phyloP scores from a whole-genome alignment of 2,888 invertebrate genomes.

The Ennomos quercinarius region DNA sequence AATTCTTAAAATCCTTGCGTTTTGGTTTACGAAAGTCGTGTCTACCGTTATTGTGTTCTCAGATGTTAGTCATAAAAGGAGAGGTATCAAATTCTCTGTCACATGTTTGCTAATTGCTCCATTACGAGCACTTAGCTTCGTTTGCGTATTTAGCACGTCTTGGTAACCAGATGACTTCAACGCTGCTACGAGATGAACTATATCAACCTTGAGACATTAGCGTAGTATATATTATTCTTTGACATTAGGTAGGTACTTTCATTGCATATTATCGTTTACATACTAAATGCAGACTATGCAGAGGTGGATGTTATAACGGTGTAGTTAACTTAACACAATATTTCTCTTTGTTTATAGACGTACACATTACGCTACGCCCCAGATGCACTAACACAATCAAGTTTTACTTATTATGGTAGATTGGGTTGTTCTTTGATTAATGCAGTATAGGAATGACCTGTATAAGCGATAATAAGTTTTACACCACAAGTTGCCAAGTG shows the following conservation, averaged over 20 bases:
- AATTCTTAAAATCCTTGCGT: not conserved
- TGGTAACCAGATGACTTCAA: constrained; percentile 25
- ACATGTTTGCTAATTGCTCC: constrained; percentile 62
- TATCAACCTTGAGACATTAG: not conserved
- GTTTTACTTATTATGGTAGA: constrained; percentile 48
- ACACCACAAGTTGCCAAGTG: constrained; percentile 36
- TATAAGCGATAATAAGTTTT: constrained; percentile 46
- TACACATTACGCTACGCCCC: constrained; percentile 19
- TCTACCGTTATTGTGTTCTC: constrained; percentile 34
- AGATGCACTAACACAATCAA: constrained; percentile 26
- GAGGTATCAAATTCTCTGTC: constrained; percentile 61
- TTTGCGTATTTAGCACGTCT: constrained; percentile 58
- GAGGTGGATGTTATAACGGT: constrained; percentile 1
- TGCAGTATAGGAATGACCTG: constrained; percentile 30
- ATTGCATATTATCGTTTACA: constrained; percentile 3
- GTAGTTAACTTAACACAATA: constrained; percentile 9
- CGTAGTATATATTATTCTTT: no score
- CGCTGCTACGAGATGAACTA: not conserved
- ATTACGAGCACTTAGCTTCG: constrained; percentile 66
- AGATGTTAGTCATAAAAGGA: constrained; percentile 48
- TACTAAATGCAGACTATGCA: not conserved
- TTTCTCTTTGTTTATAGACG: constrained; percentile 14
- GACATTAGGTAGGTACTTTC: not conserved
- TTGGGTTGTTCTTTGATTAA: constrained; percentile 35
- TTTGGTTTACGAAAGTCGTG: not conserved